Evolutionary conservation across 23 tunicate species (phyloP), one percentile per base, ranked within the genome.

Genomic region (Oikopleura albicans): DNA sequence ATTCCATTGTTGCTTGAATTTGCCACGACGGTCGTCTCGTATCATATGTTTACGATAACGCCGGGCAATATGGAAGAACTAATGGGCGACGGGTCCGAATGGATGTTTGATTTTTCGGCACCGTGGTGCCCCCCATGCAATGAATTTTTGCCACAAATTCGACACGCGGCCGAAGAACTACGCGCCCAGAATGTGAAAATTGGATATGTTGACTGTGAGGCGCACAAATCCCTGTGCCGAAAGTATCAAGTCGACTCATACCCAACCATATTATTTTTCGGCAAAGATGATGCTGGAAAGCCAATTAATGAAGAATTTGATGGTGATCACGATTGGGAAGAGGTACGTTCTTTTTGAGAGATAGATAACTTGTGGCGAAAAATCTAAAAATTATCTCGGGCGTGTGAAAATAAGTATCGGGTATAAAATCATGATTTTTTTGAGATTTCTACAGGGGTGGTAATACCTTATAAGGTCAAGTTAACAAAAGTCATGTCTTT

Each of bases 41-140:
- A 8, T 49, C 8, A 22, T 8, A 49, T 49, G 59, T 22, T 8
- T 22, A 49, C 59, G 8, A 8, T 22, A 22, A 8, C 59, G 16
- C 59, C 22, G 8, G 8, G 16, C 8, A 8, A 8, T 8, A 8
- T 49, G 16, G 59, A 49, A 8, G 59, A 49, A 22, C 59, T 49
- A 22, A 8, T 49, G 16, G 8, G 16, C 59, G 59, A 49, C 22
- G 59, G 59, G 16, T 49, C 59, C 16, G 59, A 49, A 49, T 49
- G 59, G 59, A 49, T 49, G 8, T 22, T 49, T 49, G 59, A 49
- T 49, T 49, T 49, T 22, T 49, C 59, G 22, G 59, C 76, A 56
- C 94, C 90, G 94, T 93, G 98, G 98, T 93, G 98, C 84, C 98
- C 98, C 0, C 98, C 98, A 1, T 93, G 98, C 41, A 76, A 87